phyloP scores from a whole-genome alignment of 2,888 invertebrate species.

The Lycocerus yunnanus region DNA sequence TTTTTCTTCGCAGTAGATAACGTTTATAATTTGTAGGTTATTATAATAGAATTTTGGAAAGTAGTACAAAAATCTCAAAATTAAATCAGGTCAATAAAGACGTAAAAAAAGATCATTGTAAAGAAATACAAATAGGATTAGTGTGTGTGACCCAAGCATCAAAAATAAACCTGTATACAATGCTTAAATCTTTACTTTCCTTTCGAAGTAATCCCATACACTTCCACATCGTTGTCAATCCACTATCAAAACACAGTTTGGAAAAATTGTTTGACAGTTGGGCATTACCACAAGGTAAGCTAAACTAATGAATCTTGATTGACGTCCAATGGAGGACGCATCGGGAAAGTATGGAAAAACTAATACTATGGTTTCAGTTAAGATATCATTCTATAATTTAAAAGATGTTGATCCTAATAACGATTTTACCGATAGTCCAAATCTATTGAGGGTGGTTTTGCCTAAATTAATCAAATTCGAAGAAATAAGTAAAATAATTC shows the following conservation, averaged over 20 bases:
- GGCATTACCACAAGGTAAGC: background rate
- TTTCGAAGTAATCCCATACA: background rate
- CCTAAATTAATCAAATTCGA: conserved; percentile 30
- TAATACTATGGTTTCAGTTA: background rate
- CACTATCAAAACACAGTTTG: background rate
- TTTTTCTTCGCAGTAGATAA: background rate
- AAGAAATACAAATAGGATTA: background rate
- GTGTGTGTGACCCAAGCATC: background rate
- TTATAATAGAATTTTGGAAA: background rate
- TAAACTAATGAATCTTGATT: background rate
- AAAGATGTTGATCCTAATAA: background rate
- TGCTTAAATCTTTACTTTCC: background rate
- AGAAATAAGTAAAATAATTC: conserved; percentile 71
- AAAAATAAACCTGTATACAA: background rate
- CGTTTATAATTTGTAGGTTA: background rate
- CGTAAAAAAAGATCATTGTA: background rate
- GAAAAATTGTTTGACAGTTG: background rate
- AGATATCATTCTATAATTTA: background rate
- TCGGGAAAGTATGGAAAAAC: background rate
- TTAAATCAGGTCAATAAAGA: background rate
- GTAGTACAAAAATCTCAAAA: background rate
- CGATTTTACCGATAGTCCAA: background rate
- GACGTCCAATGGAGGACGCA: background rate
- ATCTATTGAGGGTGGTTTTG: background rate
- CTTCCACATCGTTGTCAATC: background rate